A percentile compares a stretch with the other conserved stretches of the same genome.
phyloP scores from a whole-genome alignment of 1,140 invertebrate genomes.

The Tigriopus japonicus region DNA sequence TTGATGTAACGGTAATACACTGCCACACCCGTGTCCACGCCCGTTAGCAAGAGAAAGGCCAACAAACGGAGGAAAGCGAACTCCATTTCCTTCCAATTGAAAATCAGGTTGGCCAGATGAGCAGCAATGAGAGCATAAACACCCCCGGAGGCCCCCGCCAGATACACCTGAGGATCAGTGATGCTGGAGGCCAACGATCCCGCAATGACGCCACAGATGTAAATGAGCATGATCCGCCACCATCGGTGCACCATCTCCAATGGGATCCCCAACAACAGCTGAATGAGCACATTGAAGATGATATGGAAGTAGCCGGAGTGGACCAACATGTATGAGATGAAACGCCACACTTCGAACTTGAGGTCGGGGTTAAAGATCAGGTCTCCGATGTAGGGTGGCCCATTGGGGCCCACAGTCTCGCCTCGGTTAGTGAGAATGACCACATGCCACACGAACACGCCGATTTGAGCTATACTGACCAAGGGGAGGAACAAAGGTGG shows the following conservation, averaged over 20 bases:
- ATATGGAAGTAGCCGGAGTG: constrained; percentile 57
- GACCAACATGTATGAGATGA: constrained; percentile 87
- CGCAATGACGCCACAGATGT: constrained; percentile 36
- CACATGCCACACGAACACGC: constrained; percentile 28
- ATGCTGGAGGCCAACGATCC: constrained; percentile 57
- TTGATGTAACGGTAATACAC: constrained; percentile 54
- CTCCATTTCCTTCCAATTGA: constrained; percentile 88
- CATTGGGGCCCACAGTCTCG: constrained; percentile 12
- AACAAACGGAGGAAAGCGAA: constrained; percentile 57
- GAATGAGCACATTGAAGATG: constrained; percentile 30
- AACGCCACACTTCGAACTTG: constrained; percentile 76
- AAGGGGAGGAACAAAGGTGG: constrained; percentile 64
- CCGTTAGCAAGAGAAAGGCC: constrained; percentile 49
- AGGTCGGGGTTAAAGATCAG: constrained; percentile 80
- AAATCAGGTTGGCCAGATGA: constrained; percentile 79
- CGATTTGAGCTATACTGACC: constrained; percentile 28
- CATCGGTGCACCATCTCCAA: constrained; percentile 66
- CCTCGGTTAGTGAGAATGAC: constrained; percentile 20
- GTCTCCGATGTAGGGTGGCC: background rate
- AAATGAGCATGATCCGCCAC: constrained; percentile 46
- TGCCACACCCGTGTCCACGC: constrained; percentile 56
- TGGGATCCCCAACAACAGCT: constrained; percentile 40
- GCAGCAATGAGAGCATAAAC: constrained; percentile 88
- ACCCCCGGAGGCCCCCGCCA: constrained; percentile 87
- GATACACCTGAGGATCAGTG: constrained; percentile 57